Evolutionary conservation across 2,113 vertebrate genomes (phyloP), one percentile per base, ranked within the genome.

Genomic region (Bolborhynchus lineola): DNA sequence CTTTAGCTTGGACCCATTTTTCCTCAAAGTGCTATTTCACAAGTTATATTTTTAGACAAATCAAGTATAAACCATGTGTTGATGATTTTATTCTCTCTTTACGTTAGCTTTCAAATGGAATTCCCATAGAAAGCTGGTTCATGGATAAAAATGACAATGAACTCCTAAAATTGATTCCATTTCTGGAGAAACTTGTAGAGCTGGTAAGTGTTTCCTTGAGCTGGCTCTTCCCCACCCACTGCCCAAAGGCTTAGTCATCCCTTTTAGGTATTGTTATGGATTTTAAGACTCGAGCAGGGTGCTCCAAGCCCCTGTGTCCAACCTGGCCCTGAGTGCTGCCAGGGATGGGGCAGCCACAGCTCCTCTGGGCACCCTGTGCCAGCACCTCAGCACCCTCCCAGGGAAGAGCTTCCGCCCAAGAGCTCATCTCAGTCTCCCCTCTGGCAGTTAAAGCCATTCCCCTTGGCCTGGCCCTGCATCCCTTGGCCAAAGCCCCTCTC

Each of bases 121-220:
- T 99, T 97, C 99, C 99, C 96, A 99, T 99, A 98, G 99, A 99
- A 98, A 99, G 99, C 97, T 99, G 99, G 99, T 99, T 99, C 98
- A 99, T 99, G 99, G 99, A 99, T 98, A 99, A 99, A 98, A 99
- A 99, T 96, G 99, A 99, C 98, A 99, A 98, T 77, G 99, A 99
- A 98, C 99, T 99, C 85, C 98, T 99, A 97, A 99, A 99, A 98
- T 97, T 99, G 98, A 99, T 99, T 95, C 99, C 99, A 78, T 99
- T 99, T 98, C 98, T 99, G 98, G 99, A 99, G 98, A 99, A 99
- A 98, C 98, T 99, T 93, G 99, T 99, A 96, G 99, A 99, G 98
- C 98, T 99, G 99, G 99, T 99, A 96, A 94, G 98, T 95, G 41
- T 88, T 83, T 78, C 20, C 86, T 85, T 29, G 31, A 29, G 16